Percentiles rank a stretch among this genome's conserved stretches.
phyloP scores from a whole-genome alignment of 1,140 invertebrate genomes.

The Patella vulgata region DNA sequence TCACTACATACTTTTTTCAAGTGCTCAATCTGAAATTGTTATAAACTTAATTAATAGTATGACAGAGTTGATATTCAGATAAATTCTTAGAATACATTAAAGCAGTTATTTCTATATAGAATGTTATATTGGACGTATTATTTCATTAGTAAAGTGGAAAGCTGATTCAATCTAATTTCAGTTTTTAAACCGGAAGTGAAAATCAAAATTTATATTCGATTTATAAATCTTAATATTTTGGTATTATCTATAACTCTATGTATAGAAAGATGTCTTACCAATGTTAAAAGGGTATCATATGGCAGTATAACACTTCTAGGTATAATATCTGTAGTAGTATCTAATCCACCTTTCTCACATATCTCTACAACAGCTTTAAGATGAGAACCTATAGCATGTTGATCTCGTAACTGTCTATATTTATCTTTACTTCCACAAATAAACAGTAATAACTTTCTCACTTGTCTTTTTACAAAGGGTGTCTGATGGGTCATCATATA shows the following conservation, averaged over 20 bases:
- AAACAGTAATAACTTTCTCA: slow-evolving; percentile 81
- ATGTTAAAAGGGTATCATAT: slow-evolving; percentile 89
- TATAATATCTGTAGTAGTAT: slow-evolving; percentile 30
- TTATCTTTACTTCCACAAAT: slow-evolving; percentile 96
- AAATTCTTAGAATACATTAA: too few relatives aligned
- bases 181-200: too few relatives aligned
- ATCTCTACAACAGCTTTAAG: slow-evolving; percentile 65
- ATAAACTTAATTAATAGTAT: slow-evolving; percentile 2
- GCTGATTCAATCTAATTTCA: too few relatives aligned
- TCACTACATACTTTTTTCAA: slow-evolving; percentile 89
- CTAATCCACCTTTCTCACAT: slow-evolving; percentile 60
- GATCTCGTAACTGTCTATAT: slow-evolving; percentile 91
- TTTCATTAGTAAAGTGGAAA: too few relatives aligned
- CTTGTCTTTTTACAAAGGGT: slow-evolving; percentile 70
- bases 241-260: not conserved
- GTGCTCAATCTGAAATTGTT: slow-evolving; percentile 80
- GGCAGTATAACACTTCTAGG: slow-evolving; percentile 70
- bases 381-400: slow-evolving; percentile 77
- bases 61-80: too few relatives aligned
- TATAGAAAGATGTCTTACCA: slow-evolving; percentile 61
- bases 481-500: slow-evolving; percentile 89
- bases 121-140: too few relatives aligned
- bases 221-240: too few relatives aligned
- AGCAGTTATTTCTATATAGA: too few relatives aligned
- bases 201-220: too few relatives aligned